phyloP scores from a whole-genome alignment of 2,888 invertebrate genomes.

The Cryptocheilus praepositus region DNA sequence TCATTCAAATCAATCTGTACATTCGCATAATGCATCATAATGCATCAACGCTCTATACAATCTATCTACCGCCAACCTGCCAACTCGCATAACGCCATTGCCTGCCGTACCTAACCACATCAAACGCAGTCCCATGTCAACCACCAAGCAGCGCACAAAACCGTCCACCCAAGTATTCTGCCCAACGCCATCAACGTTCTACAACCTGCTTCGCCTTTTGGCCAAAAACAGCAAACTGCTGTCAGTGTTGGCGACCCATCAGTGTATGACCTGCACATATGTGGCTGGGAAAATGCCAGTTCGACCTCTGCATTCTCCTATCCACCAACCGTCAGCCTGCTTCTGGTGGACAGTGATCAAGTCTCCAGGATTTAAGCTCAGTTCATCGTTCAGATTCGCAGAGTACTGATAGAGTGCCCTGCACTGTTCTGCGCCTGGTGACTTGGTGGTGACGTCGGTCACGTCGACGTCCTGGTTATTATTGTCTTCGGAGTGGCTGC shows the following conservation, averaged over 20 bases:
- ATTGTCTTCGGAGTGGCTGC: constrained; percentile 71
- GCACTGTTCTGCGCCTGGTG: constrained; percentile 77
- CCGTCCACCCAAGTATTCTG: no score
- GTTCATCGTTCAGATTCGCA: constrained; percentile 91
- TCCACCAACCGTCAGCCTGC: constrained; percentile 96
- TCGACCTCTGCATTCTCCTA: constrained; percentile 89
- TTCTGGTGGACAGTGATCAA: constrained; percentile 92
- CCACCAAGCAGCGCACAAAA: no score
- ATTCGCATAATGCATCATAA: no score
- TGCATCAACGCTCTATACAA: no score
- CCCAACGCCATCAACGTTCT: no score
- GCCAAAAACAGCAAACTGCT: no score
- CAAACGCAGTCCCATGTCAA: no score
- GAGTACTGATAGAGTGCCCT: constrained; percentile 91
- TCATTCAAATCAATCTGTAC: no score
- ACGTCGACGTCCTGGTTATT: constrained; percentile 73
- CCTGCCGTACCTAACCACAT: no score
- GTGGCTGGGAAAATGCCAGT: constrained; percentile 96
- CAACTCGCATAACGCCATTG: no score
- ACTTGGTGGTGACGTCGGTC: constrained; percentile 47
- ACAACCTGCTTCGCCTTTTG: no score
- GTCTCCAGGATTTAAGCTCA: constrained; percentile 84
- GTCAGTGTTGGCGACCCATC: constrained; percentile 8
- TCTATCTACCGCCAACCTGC: no score
- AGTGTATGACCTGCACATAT: constrained; percentile 88